Base-by-base conservation (phyloP, 2,797 vertebrate species). In the Echiichthys vipera region DNA sequence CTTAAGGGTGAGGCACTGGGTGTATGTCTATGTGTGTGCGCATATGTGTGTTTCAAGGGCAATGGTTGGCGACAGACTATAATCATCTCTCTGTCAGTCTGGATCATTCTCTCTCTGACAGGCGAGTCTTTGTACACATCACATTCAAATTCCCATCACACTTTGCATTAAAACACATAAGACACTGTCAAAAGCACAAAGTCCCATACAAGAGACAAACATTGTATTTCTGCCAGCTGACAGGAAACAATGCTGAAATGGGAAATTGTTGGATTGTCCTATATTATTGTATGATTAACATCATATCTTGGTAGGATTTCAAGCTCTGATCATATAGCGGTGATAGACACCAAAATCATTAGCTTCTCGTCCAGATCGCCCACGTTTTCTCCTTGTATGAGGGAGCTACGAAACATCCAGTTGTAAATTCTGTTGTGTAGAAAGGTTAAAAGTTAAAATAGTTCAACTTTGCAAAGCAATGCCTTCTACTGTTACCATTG, bases 111-210 rank as follows among this genome's bases (percentile, higher is more conserved):
- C 63, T 64, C 57, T 55, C 36, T 71, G 66, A 84, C 83, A 85
- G 68, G n/a, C 59, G 0, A 76, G 83, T 72, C 84, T 90, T 85
- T 87, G 81, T 78, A 58, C 73, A 42, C 66, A 69, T 56, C 78
- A 11, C 46, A 84, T 91, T 88, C 68, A 85, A 78, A 90, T 88
- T 90, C 90, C 85, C 77, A 72, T 80, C 86, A 89, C 88, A 81
- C 58, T 47, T 37, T 2, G 11, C 73, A 76, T 84, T 67, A 79
- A 83, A 88, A 85, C 78, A 78, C 74, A 59, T n/a, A 45, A 79
- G 65, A 88, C 9, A 17, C 74, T 77, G 81, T 84, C 86, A 84
- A 67, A 85, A 86, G 47, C 83, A 86, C 54, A 68, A 67, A 57
- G 74, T 68, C 65, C 53, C 63, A 69, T 36, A 57, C 50, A 49